A percentile compares a stretch with the other conserved stretches of the same genome.
Evolutionary conservation across 2,113 vertebrate species (phyloP).

Genomic region (Aleadryas rufinucha): DNA sequence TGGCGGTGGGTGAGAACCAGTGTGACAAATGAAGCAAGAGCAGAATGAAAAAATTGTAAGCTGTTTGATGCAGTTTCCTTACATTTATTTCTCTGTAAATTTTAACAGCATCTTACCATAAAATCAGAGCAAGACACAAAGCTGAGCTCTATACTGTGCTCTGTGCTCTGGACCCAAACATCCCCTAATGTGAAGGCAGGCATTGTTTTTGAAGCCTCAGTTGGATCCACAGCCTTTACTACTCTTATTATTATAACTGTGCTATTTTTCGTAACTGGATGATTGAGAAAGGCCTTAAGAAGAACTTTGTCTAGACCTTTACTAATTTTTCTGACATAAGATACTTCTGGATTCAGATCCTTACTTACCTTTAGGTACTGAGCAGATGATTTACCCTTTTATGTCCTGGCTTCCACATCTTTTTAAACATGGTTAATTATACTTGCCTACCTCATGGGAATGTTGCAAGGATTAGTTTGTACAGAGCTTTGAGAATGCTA

Average conservation of each 20-base stretch:
- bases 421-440: conserved; percentile 7
- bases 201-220: not conserved
- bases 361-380: not conserved
- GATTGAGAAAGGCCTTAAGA: not conserved
- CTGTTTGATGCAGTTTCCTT: not conserved
- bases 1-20: not conserved
- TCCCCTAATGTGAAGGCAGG: not conserved
- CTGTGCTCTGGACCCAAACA: not conserved
- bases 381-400: not conserved
- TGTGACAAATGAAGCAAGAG: not conserved
- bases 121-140: not conserved
- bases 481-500: not conserved
- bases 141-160: not conserved
- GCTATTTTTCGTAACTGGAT: not conserved
- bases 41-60: not conserved
- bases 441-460: not conserved
- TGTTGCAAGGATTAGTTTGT: not conserved
- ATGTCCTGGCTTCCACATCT: not conserved
- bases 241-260: not conserved
- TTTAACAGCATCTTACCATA: not conserved
- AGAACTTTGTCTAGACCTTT: not conserved
- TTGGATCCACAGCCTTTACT: not conserved
- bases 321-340: not conserved
- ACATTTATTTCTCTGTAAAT: not conserved
- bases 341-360: not conserved